Evolutionary conservation across 2,797 vertebrate species (phyloP), one percentile per base, ranked within the genome.

Genomic region (Scolopax bukidnonensis): DNA sequence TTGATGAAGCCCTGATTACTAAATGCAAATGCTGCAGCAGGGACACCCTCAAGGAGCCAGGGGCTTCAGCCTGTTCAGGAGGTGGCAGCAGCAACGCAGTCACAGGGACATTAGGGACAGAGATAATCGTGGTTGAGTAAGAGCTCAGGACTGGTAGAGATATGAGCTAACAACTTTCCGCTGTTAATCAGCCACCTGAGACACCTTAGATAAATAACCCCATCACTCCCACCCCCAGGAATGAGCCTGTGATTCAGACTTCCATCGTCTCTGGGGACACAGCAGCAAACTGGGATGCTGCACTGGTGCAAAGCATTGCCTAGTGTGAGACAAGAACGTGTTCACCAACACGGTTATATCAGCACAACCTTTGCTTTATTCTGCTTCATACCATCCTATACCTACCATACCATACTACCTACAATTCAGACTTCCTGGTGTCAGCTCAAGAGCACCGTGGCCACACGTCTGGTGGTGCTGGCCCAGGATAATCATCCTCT

Each of bases 171-270:
- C 16, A 28, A 20, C 10, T 65, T 84, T 45, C 50, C 47, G 64
- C 30, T 77, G 18, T 77, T 89, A 32, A 74, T 77, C 74, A 74
- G 53, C 75, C 20, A 64, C 71, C 76, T 83, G 76, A 68, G 68
- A 57, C 48, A 28, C 40, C 41, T 77, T 13, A 11, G 30, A 56
- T 74, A 67, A 80, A 70, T 33, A 85, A 83, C 33, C 14, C 23
- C 8, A 41, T 70, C 48, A 9, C 30, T 67, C 60, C 53, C 48
- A 70, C 19, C 6, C n/a, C 30, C 0, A 0, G 50, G 38, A 83
- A 68, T 16, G 64, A 84, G 63, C 6, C 59, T 63, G 41, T 32
- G 51, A 36, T 85, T 54, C 71, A 56, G 16, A 32, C 57, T 67
- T 40, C 75, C 28, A 13, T 28, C 4, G 1, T 50, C 40, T 3